These are phyloP conservation scores for Podarcis siculus DNA, from an alignment of 2,797 vertebrate species.

Conservation along the genomic window DNA sequence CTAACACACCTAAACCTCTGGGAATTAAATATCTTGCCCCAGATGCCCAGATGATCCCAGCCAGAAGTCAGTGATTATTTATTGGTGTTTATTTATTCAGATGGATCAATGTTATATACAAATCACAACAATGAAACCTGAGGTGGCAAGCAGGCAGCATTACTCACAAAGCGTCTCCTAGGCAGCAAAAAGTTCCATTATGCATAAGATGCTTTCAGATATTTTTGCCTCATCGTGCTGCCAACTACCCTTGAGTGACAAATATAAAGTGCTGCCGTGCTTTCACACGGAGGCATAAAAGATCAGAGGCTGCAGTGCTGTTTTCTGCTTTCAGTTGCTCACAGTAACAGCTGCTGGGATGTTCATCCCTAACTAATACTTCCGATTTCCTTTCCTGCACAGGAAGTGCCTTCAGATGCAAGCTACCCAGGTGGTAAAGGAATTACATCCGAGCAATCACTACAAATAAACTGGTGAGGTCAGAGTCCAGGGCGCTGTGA, in stretches of 20 bases:
- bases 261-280: too few species aligned
- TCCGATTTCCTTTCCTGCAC: background rate
- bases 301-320: background rate
- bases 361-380: background rate
- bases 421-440: too few species aligned
- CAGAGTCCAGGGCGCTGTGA: too few species aligned
- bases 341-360: background rate
- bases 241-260: background rate
- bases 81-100: too few species aligned
- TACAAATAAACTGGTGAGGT: too few species aligned
- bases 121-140: background rate
- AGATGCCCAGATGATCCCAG: too few species aligned
- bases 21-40: too few species aligned
- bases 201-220: background rate
- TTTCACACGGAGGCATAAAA: too few species aligned
- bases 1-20: too few species aligned
- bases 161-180: background rate
- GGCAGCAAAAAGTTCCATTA: background rate
- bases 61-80: too few species aligned
- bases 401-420: background rate
- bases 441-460: too few species aligned
- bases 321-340: background rate
- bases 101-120: background rate
- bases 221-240: background rate
- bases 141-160: background rate